These are phyloP conservation scores for Microcebus lehilahytsara DNA, from an alignment of 2,113 vertebrate genomes.

Conservation along the genomic window DNA sequence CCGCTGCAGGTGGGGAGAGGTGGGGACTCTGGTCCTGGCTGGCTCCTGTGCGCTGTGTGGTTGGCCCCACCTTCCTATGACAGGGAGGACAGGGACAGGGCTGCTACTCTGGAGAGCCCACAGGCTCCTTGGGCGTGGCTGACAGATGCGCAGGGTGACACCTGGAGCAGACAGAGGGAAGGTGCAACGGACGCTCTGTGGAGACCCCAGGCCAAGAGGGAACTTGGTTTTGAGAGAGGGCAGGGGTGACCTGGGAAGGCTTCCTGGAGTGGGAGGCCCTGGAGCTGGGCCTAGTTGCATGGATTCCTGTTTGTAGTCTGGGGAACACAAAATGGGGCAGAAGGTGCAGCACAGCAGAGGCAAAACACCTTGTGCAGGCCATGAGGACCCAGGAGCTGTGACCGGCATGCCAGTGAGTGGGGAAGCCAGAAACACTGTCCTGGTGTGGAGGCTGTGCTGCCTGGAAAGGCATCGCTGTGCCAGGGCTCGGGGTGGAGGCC, in stretches of 20 bases:
- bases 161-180: too few relatives aligned
- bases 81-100: not conserved
- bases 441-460: not conserved
- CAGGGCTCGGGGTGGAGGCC: not conserved
- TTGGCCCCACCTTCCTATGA: not conserved
- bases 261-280: not conserved
- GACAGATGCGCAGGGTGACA: not conserved
- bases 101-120: not conserved
- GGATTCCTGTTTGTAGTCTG: not conserved
- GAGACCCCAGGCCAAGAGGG: not conserved
- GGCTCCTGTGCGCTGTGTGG: not conserved
- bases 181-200: not conserved
- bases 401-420: fast-evolving
- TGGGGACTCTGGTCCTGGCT: not conserved
- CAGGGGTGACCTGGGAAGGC: not conserved
- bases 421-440: not conserved
- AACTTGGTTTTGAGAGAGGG: fast-evolving
- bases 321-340: not conserved
- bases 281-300: not conserved
- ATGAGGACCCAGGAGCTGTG: not conserved
- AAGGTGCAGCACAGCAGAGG: not conserved
- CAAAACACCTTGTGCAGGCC: fast-evolving
- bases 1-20: not conserved
- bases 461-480: not conserved
- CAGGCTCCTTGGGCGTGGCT: not conserved